Evolutionary conservation across 2,888 invertebrate species (phyloP).

Genomic region (Caenorhabditis zanzibari): DNA sequence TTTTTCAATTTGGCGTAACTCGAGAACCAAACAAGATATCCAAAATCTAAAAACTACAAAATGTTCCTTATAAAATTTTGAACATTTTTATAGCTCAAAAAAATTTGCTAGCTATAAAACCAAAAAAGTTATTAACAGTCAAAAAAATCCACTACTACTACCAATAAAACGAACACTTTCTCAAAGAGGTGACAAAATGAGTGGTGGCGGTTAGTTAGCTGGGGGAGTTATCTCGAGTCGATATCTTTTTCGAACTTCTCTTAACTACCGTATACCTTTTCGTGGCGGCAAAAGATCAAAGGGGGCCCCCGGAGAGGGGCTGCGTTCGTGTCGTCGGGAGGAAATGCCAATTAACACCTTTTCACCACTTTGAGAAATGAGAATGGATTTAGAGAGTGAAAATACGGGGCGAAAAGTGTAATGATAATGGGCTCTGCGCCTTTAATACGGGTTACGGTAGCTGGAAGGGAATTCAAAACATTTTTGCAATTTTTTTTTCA

Average conservation of each 20-base stretch:
- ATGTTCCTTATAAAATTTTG: no score
- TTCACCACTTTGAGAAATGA: constrained; percentile 1
- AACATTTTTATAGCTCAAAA: no score
- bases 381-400: no score
- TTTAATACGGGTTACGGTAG: no score
- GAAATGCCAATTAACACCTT: constrained; percentile 59
- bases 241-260: constrained; percentile 52
- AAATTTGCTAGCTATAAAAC: not conserved
- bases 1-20: no score
- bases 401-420: no score
- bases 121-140: not conserved
- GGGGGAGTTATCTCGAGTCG: constrained; percentile 49
- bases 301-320: constrained; percentile 27
- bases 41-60: no score
- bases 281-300: constrained; percentile 42
- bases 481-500: no score
- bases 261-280: constrained; percentile 49
- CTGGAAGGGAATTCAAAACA: no score
- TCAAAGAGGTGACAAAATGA: constrained; percentile 13
- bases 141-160: not conserved
- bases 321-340: no score
- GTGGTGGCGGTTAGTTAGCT: constrained; percentile 7
- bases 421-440: not conserved
- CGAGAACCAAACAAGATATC: no score
- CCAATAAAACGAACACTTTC: constrained; percentile 18